A percentile compares a stretch with the other conserved stretches of the same genome.
phyloP scores from a whole-genome alignment of 2,888 invertebrate species.

The Pardosa pseudoannulata region DNA sequence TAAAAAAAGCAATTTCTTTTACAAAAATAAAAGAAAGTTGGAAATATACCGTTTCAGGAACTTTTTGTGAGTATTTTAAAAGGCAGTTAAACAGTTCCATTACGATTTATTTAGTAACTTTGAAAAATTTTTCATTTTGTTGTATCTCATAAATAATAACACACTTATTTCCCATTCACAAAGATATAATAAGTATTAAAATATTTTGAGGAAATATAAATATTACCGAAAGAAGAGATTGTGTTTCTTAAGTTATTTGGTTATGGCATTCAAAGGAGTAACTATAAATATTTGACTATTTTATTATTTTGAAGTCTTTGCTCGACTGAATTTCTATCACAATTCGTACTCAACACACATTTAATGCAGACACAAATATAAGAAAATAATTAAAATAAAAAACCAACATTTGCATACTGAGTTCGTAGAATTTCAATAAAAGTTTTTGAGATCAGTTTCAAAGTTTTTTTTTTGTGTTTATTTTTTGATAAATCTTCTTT shows the following conservation, averaged over 20 bases:
- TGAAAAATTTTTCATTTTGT: neutral
- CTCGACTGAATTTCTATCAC: neutral
- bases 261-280: too few species aligned
- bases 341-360: conserved; percentile 1
- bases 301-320: neutral
- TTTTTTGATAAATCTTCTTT: conserved; percentile 13
- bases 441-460: neutral
- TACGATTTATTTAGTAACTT: conserved; percentile 4
- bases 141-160: neutral
- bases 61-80: neutral
- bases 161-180: neutral
- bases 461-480: too few species aligned
- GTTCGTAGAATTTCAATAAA: neutral
- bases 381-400: conserved; percentile 5
- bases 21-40: conserved; percentile 3
- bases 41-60: conserved; percentile 16
- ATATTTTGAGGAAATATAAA: neutral
- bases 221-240: neutral
- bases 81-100: conserved; percentile 13
- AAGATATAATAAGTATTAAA: neutral
- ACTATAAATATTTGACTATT: too few species aligned
- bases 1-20: neutral
- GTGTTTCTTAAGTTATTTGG: neutral
- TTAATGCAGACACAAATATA: neutral
- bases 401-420: neutral